These are phyloP conservation scores for Pachydiplax longipennis DNA, from an alignment of 2,888 invertebrate genomes.

Conservation along the genomic window DNA sequence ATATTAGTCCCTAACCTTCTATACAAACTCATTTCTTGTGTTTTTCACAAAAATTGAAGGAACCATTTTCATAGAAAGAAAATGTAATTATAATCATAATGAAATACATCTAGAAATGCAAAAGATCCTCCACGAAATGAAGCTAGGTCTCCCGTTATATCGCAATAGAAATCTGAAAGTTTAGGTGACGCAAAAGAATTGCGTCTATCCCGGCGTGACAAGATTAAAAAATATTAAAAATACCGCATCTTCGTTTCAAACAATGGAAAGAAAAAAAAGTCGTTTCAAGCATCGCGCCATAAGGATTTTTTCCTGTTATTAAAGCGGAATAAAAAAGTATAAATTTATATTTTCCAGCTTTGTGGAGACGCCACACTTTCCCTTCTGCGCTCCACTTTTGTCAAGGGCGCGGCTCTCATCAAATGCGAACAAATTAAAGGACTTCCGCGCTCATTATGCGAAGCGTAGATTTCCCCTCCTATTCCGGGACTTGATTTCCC, in stretches of 20 bases:
- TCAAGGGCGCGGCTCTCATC: background rate
- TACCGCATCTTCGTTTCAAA: background rate
- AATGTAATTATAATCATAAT: no score
- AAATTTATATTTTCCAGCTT: background rate
- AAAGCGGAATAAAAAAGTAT: background rate
- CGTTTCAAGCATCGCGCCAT: background rate
- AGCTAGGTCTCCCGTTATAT: no score
- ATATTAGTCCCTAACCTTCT: no score
- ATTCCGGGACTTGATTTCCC: no score
- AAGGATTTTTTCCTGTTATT: background rate
- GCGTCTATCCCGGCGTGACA: background rate
- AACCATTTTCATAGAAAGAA: no score
- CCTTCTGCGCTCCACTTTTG: background rate
- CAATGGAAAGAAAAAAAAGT: background rate
- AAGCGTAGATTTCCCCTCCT: background rate
- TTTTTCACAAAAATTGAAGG: no score
- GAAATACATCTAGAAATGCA: no score
- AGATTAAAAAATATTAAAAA: background rate
- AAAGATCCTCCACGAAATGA: no score
- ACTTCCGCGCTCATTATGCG: background rate
- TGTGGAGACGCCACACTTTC: background rate
- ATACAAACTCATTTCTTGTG: no score
- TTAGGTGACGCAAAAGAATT: background rate
- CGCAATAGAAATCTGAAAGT: background rate
- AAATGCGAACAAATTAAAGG: background rate